Evolutionary conservation across 2,888 invertebrate genomes (phyloP).

Genomic region (Octodonta nipae): DNA sequence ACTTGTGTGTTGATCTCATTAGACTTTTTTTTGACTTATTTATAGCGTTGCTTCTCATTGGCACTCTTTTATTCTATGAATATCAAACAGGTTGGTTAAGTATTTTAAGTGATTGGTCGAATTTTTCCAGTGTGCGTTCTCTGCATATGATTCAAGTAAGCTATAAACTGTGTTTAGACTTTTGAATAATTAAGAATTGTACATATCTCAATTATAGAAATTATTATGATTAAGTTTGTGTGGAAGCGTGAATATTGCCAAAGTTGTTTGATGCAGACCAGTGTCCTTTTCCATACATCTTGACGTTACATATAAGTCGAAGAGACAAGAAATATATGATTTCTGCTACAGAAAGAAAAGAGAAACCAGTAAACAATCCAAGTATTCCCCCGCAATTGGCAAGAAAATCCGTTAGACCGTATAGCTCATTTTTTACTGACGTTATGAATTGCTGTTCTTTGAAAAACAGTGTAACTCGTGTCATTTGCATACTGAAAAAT

Average conservation of each 20-base stretch:
- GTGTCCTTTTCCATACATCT: constrained; percentile 33
- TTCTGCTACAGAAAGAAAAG: constrained; percentile 48
- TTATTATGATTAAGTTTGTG: too few relatives aligned
- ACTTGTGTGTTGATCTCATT: too few relatives aligned
- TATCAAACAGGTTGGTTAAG: too few relatives aligned
- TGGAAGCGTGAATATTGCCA: constrained; percentile 22
- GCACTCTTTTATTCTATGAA: too few relatives aligned
- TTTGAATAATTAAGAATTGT: too few relatives aligned
- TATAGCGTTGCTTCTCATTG: too few relatives aligned
- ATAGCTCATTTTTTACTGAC: constrained; percentile 43
- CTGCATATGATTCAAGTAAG: too few relatives aligned
- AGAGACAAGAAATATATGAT: constrained; percentile 45
- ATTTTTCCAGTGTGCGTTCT: too few relatives aligned
- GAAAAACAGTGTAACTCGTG: constrained; percentile 55
- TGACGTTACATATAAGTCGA: constrained; percentile 38
- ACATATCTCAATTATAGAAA: too few relatives aligned
- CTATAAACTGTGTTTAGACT: too few relatives aligned
- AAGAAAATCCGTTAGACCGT: constrained; percentile 43
- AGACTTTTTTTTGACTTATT: too few relatives aligned
- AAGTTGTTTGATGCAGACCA: constrained; percentile 31
- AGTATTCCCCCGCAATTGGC: constrained; percentile 45
- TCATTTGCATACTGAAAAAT: constrained; percentile 39
- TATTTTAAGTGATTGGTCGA: too few relatives aligned
- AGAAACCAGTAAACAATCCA: constrained; percentile 51
- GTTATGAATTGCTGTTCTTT: constrained; percentile 50